A percentile compares a stretch with the other conserved stretches of the same genome.
These are phyloP conservation scores for Onthophagus sagittarius DNA, from an alignment of 2,888 invertebrate genomes.

Conservation along the genomic window DNA sequence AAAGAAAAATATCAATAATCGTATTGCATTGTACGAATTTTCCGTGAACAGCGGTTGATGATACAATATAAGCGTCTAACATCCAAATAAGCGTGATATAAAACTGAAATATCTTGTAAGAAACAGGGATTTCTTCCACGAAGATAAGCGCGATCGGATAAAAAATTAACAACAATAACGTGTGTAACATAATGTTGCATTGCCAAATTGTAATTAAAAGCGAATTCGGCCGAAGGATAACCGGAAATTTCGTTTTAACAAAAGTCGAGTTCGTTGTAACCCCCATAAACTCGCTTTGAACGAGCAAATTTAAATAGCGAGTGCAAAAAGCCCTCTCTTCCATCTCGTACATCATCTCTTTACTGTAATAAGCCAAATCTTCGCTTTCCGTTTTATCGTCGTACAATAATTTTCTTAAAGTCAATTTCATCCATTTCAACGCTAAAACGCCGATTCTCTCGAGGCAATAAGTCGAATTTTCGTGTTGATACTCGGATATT, in stretches of 20 bases:
- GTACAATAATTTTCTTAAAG: slow-evolving; percentile 16
- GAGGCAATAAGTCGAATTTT: not conserved
- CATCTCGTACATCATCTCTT: not conserved
- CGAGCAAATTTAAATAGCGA: slow-evolving; percentile 25
- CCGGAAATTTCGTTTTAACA: slow-evolving; percentile 30
- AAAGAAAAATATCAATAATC: slow-evolving; percentile 22
- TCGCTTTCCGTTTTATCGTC: not conserved
- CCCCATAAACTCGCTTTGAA: slow-evolving; percentile 24
- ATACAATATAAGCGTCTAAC: slow-evolving; percentile 31
- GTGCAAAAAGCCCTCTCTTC: slow-evolving; percentile 23
- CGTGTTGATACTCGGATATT: slow-evolving; percentile 12
- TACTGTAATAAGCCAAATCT: not conserved
- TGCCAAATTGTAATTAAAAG: slow-evolving; percentile 30
- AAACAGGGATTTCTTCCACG: not conserved
- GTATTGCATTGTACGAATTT: slow-evolving; percentile 22
- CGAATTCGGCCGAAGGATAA: slow-evolving; percentile 33
- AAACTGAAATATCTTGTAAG: slow-evolving; percentile 10
- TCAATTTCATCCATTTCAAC: slow-evolving; percentile 26
- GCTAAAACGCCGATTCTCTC: slow-evolving; percentile 20
- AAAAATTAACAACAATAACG: slow-evolving; percentile 19
- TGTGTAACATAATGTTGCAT: slow-evolving; percentile 18
- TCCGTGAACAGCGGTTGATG: slow-evolving; percentile 32
- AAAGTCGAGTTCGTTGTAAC: slow-evolving; percentile 30
- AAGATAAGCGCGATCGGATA: slow-evolving; percentile 29
- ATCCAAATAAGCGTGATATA: slow-evolving; percentile 24